Conservation (phyloP, 2,797 vertebrate species). For the Pangasius djambal region DNA sequence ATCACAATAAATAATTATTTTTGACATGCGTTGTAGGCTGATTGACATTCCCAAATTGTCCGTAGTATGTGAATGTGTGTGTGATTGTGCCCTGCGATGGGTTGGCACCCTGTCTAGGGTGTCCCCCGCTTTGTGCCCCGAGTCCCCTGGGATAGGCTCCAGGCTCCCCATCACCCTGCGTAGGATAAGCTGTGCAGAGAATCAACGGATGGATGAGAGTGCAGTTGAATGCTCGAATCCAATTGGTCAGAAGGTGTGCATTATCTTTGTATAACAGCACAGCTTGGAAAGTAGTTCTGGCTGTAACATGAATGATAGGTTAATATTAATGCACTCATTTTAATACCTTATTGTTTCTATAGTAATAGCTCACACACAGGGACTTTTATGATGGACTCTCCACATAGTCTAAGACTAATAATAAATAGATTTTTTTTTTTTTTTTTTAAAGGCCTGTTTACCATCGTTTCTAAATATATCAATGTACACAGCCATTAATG, state of each 20-base stretch:
- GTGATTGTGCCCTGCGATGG: too few relatives aligned
- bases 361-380: not conserved
- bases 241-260: not conserved
- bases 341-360: not conserved
- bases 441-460: constrained; percentile 12
- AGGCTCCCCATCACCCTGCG: too few relatives aligned
- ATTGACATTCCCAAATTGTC: too few relatives aligned
- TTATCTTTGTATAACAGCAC: not conserved
- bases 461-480: constrained; percentile 46
- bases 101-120: too few relatives aligned
- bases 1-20: too few relatives aligned
- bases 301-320: not conserved
- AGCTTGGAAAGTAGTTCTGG: not conserved
- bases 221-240: not conserved
- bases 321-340: not conserved
- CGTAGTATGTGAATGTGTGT: too few relatives aligned
- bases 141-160: too few relatives aligned
- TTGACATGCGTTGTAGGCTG: not conserved
- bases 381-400: not conserved
- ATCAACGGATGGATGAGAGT: too few relatives aligned
- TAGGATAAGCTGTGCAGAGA: too few relatives aligned
- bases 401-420: not conserved
- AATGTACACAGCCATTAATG: constrained; percentile 26
- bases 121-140: too few relatives aligned
- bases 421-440: not conserved